Percentiles rank a stretch among this genome's conserved stretches.
These are phyloP conservation scores for Gopherus evgoodei DNA, from an alignment of 2,113 vertebrate species.

Conservation along the genomic window DNA sequence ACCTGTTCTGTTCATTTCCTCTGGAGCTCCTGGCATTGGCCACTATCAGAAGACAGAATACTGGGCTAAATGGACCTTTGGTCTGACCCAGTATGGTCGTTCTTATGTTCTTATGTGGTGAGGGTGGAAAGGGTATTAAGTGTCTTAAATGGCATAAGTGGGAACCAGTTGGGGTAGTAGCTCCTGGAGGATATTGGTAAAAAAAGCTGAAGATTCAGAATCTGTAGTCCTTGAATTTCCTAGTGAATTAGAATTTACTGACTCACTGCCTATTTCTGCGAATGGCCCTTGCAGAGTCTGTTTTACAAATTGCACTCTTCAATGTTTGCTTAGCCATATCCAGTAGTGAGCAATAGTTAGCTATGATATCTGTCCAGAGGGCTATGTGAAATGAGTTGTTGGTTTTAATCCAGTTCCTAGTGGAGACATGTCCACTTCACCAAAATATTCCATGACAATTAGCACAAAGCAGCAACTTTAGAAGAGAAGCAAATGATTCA, in stretches of 20 bases:
- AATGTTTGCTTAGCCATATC: not conserved
- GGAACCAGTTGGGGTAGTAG: not conserved
- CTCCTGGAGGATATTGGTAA: not conserved
- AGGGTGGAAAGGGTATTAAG: not conserved
- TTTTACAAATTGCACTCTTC: not conserved
- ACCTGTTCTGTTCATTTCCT: no score
- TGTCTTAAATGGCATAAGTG: not conserved
- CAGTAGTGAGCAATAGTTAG: not conserved
- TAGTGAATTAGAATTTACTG: not conserved
- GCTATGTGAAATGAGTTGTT: not conserved
- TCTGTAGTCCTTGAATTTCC: not conserved
- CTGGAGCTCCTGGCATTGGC: no score
- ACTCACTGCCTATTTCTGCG: rapidly evolving
- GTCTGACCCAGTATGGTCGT: not conserved
- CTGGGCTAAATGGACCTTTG: no score
- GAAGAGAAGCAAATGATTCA: not conserved
- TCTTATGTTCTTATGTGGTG: not conserved
- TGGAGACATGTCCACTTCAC: not conserved
- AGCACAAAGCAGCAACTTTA: not conserved
- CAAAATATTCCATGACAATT: not conserved
- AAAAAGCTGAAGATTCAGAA: not conserved
- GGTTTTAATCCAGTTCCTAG: not conserved
- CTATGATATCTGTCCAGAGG: not conserved
- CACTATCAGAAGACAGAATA: no score
- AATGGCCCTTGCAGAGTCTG: not conserved